Evolutionary conservation across 2,888 invertebrate genomes (phyloP).

Genomic region (Melanophora roralis): DNA sequence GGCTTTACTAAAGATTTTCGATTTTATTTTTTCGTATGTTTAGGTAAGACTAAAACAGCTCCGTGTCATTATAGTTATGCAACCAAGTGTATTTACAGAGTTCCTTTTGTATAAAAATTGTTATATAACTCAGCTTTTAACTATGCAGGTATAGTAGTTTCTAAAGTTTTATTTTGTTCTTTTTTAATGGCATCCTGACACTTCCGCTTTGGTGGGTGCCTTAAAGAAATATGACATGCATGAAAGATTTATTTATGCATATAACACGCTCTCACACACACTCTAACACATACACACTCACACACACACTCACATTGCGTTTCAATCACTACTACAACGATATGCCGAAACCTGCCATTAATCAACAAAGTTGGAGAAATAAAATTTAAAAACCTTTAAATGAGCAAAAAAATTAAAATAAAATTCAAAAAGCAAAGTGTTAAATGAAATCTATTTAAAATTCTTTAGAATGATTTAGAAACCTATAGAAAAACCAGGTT

Average conservation of each 20-base stretch:
- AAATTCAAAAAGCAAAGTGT: neutral
- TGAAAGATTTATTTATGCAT: conserved; percentile 51
- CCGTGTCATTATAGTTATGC: too few species aligned
- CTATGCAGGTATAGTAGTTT: conserved; percentile 10
- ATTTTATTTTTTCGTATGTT: too few species aligned
- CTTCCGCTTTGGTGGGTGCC: conserved; percentile 60
- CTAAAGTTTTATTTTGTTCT: conserved; percentile 22
- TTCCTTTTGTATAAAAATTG: neutral
- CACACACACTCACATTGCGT: neutral
- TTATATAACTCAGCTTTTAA: neutral
- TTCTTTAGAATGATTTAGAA: too few species aligned
- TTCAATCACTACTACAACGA: neutral
- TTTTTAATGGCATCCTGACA: conserved; percentile 62
- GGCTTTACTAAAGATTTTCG: too few species aligned
- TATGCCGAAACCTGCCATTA: conserved; percentile 2
- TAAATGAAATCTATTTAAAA: neutral
- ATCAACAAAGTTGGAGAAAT: neutral
- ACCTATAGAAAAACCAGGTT: neutral
- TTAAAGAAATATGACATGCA: conserved; percentile 59
- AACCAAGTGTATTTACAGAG: too few species aligned
- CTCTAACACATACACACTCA: neutral
- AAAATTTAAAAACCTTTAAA: conserved; percentile 16
- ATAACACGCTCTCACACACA: neutral
- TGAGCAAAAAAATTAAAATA: conserved; percentile 14
- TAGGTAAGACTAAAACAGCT: too few species aligned